These are phyloP conservation scores for Amphipoea oculea DNA, from an alignment of 2,888 invertebrate species.

Conservation along the genomic window DNA sequence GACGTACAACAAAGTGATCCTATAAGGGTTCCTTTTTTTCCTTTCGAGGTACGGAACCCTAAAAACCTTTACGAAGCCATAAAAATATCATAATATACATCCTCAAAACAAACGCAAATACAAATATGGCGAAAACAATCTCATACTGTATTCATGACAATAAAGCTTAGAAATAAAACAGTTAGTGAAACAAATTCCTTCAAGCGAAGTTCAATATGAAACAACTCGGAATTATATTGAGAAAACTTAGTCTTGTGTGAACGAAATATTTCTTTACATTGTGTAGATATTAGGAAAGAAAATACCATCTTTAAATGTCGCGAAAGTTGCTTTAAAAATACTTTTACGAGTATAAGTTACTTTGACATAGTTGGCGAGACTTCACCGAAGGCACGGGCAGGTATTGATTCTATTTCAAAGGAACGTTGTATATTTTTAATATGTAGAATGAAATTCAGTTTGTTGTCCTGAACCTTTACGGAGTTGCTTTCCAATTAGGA, in stretches of 20 bases:
- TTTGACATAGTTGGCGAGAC: background rate
- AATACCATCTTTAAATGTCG: background rate
- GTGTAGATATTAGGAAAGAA: background rate
- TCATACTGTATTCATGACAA: constrained; percentile 48
- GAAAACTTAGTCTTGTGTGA: constrained; percentile 33
- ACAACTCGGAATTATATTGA: constrained; percentile 51
- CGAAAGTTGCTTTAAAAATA: background rate
- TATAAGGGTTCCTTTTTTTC: too few species aligned
- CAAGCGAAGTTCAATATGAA: constrained; percentile 46
- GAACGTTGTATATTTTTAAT: background rate
- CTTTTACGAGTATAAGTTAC: background rate
- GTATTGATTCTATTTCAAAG: background rate
- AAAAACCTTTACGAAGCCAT: background rate
- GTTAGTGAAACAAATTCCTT: constrained; percentile 20
- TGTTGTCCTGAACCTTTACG: background rate
- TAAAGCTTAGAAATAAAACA: constrained; percentile 34
- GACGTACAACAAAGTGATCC: too few species aligned
- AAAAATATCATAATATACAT: constrained; percentile 3
- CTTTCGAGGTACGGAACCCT: too few species aligned
- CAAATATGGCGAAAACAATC: constrained; percentile 17
- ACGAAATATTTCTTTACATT: constrained; percentile 6
- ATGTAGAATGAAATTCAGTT: background rate
- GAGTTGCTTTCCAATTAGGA: background rate
- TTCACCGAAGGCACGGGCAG: background rate
- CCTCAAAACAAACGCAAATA: constrained; percentile 3